A percentile compares a stretch with the other conserved stretches of the same genome.
Conservation (phyloP, 1,140 invertebrate genomes). For the Trichomalopsis sarcophagae region DNA sequence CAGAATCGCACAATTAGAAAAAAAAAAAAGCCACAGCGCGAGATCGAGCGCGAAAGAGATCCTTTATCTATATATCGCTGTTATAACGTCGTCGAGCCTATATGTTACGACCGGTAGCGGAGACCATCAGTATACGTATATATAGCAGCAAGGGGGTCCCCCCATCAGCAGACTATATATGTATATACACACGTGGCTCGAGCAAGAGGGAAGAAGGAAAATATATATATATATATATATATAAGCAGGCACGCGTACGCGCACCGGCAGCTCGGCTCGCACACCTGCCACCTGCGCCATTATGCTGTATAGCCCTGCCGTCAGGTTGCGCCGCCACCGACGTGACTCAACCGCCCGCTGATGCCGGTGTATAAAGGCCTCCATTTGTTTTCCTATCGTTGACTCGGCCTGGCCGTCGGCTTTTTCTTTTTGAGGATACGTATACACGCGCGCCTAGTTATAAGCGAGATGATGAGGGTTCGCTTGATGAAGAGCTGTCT, state of each 20-base stretch:
- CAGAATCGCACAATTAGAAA: too few relatives aligned
- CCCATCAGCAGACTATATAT: neutral
- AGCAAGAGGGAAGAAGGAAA: neutral
- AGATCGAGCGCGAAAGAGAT: too few relatives aligned
- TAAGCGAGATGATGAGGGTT: too few relatives aligned
- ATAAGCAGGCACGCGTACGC: neutral
- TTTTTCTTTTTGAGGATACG: neutral
- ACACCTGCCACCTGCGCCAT: slow-evolving; percentile 30
- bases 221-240: neutral
- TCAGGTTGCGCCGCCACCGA: slow-evolving; percentile 1
- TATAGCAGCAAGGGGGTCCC: neutral
- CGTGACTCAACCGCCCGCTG: slow-evolving; percentile 37
- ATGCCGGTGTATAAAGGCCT: neutral
- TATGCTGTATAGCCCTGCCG: neutral
- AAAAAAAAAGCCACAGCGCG: too few relatives aligned
- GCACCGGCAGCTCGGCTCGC: neutral
- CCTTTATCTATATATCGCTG: too few relatives aligned
- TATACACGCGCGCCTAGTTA: neutral
- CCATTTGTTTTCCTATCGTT: slow-evolving; percentile 32
- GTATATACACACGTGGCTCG: neutral
- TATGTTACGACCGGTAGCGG: too few relatives aligned
- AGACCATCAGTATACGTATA: neutral
- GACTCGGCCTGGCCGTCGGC: neutral
- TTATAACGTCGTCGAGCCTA: too few relatives aligned
- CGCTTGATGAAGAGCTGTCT: too few relatives aligned